phyloP scores from a whole-genome alignment of 2,797 vertebrate genomes.

The Eidolon dupreanum region DNA sequence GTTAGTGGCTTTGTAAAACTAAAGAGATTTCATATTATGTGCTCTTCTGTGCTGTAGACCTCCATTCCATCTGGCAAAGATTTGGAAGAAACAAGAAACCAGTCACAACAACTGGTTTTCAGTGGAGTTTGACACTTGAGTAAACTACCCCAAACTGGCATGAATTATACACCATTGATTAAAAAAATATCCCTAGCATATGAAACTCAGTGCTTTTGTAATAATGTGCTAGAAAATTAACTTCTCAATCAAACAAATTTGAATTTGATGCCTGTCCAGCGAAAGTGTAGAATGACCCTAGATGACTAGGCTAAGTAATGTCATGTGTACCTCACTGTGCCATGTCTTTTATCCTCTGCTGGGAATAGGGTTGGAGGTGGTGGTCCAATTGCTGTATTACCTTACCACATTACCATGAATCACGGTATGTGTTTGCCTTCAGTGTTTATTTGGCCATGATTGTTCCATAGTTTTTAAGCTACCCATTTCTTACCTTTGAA shows the following conservation, averaged over 20 bases:
- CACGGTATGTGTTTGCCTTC: neutral
- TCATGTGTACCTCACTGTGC: neutral
- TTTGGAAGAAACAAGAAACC: neutral
- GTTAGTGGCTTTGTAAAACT: neutral
- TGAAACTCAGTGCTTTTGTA: neutral
- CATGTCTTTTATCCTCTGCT: neutral
- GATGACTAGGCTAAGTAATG: neutral
- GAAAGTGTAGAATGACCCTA: neutral
- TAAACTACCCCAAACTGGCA: neutral
- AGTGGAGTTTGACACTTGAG: neutral
- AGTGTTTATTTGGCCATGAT: neutral
- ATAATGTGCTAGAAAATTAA: neutral
- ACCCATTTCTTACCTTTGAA: neutral
- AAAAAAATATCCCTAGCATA: neutral
- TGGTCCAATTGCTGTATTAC: neutral
- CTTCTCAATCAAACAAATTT: neutral
- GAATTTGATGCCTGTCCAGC: neutral
- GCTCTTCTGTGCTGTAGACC: neutral
- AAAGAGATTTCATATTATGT: constrained; percentile 3
- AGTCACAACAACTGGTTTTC: neutral
- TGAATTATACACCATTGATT: neutral
- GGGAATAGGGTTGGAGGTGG: fast-evolving
- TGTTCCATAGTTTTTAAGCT: neutral
- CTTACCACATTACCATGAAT: neutral
- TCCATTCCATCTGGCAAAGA: constrained; percentile 31